Base-by-base conservation (phyloP, 30 jellyfish, hydroid and myxozoan species). In the Calvadosia cruxmelitensis region DNA sequence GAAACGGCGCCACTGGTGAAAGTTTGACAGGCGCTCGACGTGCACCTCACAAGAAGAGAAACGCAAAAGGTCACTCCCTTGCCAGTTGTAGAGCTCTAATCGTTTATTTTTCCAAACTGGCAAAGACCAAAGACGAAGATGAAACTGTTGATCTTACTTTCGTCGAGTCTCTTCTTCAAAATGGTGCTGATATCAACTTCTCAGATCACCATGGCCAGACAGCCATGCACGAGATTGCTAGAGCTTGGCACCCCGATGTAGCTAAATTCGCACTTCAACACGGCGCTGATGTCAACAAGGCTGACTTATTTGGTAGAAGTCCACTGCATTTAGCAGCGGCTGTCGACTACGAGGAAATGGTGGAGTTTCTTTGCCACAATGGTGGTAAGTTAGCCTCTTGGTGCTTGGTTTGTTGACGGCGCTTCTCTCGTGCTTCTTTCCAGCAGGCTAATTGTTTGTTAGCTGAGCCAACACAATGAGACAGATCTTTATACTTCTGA, bases 221-320 rank as follows among this genome's bases (percentile, higher is more conserved):
- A 3, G 66, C 77, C 27, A 50, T 91, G 86, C 99, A 91, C 62
- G 99, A 91, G 33, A 78, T 91, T 1, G 72, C 99, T 3, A 73
- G 99, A n/a, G 99, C 93, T 24, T 91, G 99, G 99, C 99, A 91
- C 70, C 92, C 95, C 28, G 99, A 91, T 69, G 99, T 91, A 2
- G 95, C 95, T 5, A 78, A 78, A 50, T 91, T 91, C 71, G 99
- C 99, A 20, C 57, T 91, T 69, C 94, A 91, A 66, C 86, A 91
- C 51, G 95, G 92, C 42, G 99, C 99, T 2, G 80, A 82, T 68
- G 94, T 82, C 24, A 91, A 91, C 66, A 82, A 83, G 63, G 92
- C 94, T n/a, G 99, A 91, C 74, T 25, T 29, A 31, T 85, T 33
- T 48, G 99, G 99, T 1, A 67, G 99, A 52, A 82, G 95, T 0